These are phyloP conservation scores for Noctua pronuba DNA, from an alignment of 2,888 invertebrate genomes.

Conservation along the genomic window DNA sequence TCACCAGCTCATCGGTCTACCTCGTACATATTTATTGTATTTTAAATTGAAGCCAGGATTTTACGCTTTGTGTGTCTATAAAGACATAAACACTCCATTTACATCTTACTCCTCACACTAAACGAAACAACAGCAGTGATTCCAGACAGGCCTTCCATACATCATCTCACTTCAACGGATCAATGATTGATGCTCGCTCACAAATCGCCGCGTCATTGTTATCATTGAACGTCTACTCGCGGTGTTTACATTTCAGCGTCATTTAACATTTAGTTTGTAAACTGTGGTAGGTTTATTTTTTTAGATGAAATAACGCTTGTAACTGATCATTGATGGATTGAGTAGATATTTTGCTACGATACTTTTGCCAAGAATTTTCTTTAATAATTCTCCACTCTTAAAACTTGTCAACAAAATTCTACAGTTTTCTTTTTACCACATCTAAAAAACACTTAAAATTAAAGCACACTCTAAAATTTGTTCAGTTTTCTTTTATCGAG, in stretches of 20 bases:
- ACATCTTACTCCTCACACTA: not conserved
- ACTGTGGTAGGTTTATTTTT: constrained; percentile 16
- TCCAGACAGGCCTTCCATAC: constrained; percentile 70
- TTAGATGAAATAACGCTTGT: not conserved
- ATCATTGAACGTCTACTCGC: constrained; percentile 63
- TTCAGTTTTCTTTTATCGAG: not conserved
- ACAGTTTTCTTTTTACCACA: not conserved
- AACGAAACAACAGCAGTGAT: constrained; percentile 69
- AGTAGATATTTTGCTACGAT: not conserved
- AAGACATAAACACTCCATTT: constrained; percentile 4
- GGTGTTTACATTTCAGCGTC: constrained; percentile 56
- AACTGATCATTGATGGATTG: not conserved
- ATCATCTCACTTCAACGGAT: constrained; percentile 71
- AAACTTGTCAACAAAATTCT: not conserved
- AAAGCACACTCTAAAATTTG: not conserved
- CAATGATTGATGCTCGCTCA: constrained; percentile 72
- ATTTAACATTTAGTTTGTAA: constrained; percentile 51
- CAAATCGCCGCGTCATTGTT: constrained; percentile 75
- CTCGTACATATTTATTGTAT: not conserved
- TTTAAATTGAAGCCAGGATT: not conserved
- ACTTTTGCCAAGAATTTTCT: not conserved
- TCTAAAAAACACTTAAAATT: not conserved
- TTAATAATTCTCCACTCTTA: not conserved
- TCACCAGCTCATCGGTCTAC: not conserved
- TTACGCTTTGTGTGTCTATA: not conserved